Base-by-base conservation (phyloP, 2,797 vertebrate species). In the Anabacerthia variegaticeps region DNA sequence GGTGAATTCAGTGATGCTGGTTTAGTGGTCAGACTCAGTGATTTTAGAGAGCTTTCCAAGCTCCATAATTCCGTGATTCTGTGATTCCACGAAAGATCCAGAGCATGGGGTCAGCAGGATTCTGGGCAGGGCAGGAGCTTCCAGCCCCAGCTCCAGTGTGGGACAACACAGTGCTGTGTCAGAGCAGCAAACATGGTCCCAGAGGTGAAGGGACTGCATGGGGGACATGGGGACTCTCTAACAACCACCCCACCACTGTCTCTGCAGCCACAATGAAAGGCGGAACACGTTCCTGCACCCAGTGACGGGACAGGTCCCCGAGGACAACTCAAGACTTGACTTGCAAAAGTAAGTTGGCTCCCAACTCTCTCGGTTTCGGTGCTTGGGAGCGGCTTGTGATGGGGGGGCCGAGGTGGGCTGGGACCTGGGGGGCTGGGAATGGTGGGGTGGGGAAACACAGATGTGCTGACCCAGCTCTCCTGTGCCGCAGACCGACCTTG, bases 251-350 rank as follows among this genome's bases (percentile, higher is more conserved):
- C 10, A 3, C 14, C 1, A 1, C 85, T 87, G 21, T 93, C 78
- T 92, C 91, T 86, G 0, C 97, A 99, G 99, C 98, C 99, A 99
- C 98, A 98, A 99, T 99, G 99, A 99, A 97, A 98, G 97, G 96
- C 98, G 97, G 92, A 98, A 98, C 97, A 98, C 98, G 30, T 98
- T 98, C 97, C 98, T 98, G 97, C 98, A 98, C 95, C 98, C 98
- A 98, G 97, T 99, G 98, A 99, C 98, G 43, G 97, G 98, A 61
- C 98, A 98, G 94, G 92, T 97, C 92, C 98, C 98, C 52, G 98
- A 98, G 92, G 98, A 98, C 91, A 98, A 93, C 95, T 62, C 97
- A 90, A 97, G 95, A 41, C 97, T 98, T 76, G 97, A 98, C 95
- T 97, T 98, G 95, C 97, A 98, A 44, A 98, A 82, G 99, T 99